Evolutionary conservation across 2,888 invertebrate species (phyloP).

Genomic region (Crioceris asparagi): DNA sequence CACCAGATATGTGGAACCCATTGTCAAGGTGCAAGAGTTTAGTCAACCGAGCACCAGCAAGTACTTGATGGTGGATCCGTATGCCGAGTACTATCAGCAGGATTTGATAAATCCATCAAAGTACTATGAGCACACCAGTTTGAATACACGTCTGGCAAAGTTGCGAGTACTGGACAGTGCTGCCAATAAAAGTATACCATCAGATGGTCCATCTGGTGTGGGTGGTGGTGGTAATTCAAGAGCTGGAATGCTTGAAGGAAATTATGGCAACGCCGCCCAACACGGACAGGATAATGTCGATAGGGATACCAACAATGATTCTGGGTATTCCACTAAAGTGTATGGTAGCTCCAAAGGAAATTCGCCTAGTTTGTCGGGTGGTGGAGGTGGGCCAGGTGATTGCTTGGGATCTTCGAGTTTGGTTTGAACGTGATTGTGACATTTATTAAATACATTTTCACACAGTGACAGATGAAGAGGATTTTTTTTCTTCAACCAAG

Average conservation of each 20-base stretch:
- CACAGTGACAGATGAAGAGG: too few relatives aligned
- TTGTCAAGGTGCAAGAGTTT: conserved; percentile 18
- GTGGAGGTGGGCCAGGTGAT: conserved; percentile 30
- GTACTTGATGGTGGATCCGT: conserved; percentile 17
- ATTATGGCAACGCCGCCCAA: conserved; percentile 6
- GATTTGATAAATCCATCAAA: conserved; percentile 14
- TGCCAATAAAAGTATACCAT: conserved; percentile 15
- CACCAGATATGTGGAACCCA: conserved; percentile 31
- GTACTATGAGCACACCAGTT: conserved; percentile 23
- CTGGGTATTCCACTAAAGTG: conserved; percentile 75
- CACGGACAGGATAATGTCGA: conserved; percentile 39
- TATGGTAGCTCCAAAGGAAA: conserved; percentile 70
- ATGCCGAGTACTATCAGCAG: conserved; percentile 20
- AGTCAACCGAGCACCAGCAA: conserved; percentile 17
- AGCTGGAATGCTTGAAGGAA: conserved; percentile 9
- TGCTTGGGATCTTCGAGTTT: conserved; percentile 53
- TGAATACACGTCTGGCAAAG: conserved; percentile 33
- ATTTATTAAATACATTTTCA: too few relatives aligned
- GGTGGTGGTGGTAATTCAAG: too few relatives aligned
- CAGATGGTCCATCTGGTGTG: conserved; percentile 7
- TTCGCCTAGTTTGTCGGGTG: conserved; percentile 61
- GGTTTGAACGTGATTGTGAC: too few relatives aligned
- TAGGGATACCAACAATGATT: conserved; percentile 67
- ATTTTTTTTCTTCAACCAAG: too few relatives aligned
- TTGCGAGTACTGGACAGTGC: conserved; percentile 31